Percentiles rank a stretch among this genome's conserved stretches.
phyloP scores from a whole-genome alignment of 2,888 invertebrate species.

The Chrysolina americana region DNA sequence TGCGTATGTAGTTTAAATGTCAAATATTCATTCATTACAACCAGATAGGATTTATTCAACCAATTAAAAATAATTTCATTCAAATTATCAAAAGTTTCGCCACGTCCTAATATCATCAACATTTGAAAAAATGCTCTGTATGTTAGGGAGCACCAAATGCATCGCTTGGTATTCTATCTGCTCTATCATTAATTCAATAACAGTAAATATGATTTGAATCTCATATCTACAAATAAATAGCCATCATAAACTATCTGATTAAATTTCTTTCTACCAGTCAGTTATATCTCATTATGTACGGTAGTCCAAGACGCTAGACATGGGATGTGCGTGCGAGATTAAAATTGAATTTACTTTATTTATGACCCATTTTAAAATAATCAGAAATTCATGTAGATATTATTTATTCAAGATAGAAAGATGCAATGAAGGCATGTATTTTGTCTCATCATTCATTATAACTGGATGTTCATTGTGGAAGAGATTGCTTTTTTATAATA shows the following conservation, averaged over 20 bases:
- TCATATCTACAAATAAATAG: constrained; percentile 14
- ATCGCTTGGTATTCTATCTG: not conserved
- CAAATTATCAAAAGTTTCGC: no score
- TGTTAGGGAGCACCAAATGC: no score
- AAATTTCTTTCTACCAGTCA: constrained; percentile 17
- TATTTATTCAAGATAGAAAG: not conserved
- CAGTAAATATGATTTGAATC: constrained; percentile 15
- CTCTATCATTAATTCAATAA: constrained; percentile 6
- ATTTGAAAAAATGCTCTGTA: no score
- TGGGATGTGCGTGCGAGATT: constrained; percentile 9
- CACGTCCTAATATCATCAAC: no score
- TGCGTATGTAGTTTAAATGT: no score
- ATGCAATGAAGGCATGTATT: not conserved
- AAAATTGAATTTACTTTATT: constrained; percentile 12
- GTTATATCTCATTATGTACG: constrained; percentile 16
- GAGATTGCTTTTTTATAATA: no score
- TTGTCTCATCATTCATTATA: not conserved
- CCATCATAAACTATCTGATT: constrained; percentile 17
- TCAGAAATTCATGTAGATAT: not conserved
- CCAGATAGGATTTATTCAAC: no score
- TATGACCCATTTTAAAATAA: not conserved
- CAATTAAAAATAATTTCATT: no score
- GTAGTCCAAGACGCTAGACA: constrained; percentile 9
- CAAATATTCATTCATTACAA: no score
- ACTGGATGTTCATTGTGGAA: no score